A percentile compares a stretch with the other conserved stretches of the same genome.
These are phyloP conservation scores for Takifugu bimaculatus DNA, from an alignment of 2,113 vertebrate genomes.

Conservation along the genomic window DNA sequence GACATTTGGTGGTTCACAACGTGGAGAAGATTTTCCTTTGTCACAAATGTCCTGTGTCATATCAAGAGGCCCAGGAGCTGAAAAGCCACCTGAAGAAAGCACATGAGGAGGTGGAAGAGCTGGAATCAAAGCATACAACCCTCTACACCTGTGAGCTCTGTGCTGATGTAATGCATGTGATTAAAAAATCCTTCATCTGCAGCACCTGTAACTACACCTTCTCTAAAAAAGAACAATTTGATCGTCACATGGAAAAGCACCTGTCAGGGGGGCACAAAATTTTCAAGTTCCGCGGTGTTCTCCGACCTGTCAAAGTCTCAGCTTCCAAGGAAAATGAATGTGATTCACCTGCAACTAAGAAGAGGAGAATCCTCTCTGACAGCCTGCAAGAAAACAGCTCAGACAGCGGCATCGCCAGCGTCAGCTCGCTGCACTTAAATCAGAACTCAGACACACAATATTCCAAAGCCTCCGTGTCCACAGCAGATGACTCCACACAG, in stretches of 20 bases:
- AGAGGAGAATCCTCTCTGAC: constrained; percentile 67
- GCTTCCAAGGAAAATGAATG: constrained; percentile 69
- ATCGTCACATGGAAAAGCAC: constrained; percentile 98
- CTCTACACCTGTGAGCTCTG: constrained; percentile 95
- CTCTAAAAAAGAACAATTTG: constrained; percentile 95
- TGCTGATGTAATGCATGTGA: constrained; percentile 93
- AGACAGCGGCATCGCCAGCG: constrained; percentile 59
- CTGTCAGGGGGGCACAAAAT: constrained; percentile 81
- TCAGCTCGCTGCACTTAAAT: constrained; percentile 50
- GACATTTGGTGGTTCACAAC: constrained; percentile 96
- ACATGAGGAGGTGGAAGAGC: constrained; percentile 79
- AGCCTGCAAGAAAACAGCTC: constrained; percentile 67
- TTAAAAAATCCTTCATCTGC: constrained; percentile 96
- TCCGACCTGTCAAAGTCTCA: constrained; percentile 75
- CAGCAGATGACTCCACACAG: constrained; percentile 59
- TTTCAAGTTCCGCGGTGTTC: constrained; percentile 86
- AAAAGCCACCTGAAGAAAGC: constrained; percentile 83
- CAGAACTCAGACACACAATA: constrained; percentile 49
- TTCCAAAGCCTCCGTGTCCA: constrained; percentile 53
- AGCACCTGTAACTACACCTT: constrained; percentile 99
- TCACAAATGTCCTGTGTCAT: constrained; percentile 88
- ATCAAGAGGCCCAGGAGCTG: constrained; percentile 84
- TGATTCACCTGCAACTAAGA: constrained; percentile 77
- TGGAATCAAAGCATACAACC: constrained; percentile 89
- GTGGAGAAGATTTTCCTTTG: constrained; percentile 93